Evolutionary conservation across 2,113 vertebrate species (phyloP), one percentile per base, ranked within the genome.

Genomic region (Sphyrna mokarran): DNA sequence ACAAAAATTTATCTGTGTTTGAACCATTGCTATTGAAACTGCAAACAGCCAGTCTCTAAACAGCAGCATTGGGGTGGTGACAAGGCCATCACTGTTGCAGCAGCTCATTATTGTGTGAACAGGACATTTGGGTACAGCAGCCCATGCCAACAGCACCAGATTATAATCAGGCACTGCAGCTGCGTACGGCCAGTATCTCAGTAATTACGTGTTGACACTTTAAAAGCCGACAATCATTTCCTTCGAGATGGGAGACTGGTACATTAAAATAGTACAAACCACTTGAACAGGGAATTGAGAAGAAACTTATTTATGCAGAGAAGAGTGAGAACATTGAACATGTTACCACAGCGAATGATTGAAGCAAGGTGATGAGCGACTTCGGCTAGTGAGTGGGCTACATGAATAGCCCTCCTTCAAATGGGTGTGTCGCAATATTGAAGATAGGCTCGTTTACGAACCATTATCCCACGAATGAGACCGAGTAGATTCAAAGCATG

Each of bases 171-270:
- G 26, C 94, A 13, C 0, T 29, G 26, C 23, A 54, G 69, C 94
- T 72, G 40, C 40, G 40, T 22, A 72, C 23, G 29, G 68, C 11
- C 26, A 48, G 40, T 95, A 7, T 40, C 18, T 68, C 61, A 94
- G 40, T 43, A 23, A 94, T 94, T 94, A 94, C 37, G n/a, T 40
- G 63, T 69, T 68, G 91, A 68, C 91, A 68, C 63, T 94, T 94
- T 40, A 68, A 69, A 13, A 69, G 13, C 33, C 20, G n/a, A 69
- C 33, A 54, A 94, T 48, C 93, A 94, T 26, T 70, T 23, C 22
- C 91, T 48, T 26, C 2, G 61, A 94, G n/a, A 94, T 43, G 66
- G 89, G 37, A 66, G 16, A 91, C 29, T 91, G 61, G 89, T 14
- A 29, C 33, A n/a, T 61, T 61, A 61, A 89, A 89, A 89, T 61